These are phyloP conservation scores for Gambusia affinis DNA, from an alignment of 2,113 vertebrate species.

Conservation along the genomic window DNA sequence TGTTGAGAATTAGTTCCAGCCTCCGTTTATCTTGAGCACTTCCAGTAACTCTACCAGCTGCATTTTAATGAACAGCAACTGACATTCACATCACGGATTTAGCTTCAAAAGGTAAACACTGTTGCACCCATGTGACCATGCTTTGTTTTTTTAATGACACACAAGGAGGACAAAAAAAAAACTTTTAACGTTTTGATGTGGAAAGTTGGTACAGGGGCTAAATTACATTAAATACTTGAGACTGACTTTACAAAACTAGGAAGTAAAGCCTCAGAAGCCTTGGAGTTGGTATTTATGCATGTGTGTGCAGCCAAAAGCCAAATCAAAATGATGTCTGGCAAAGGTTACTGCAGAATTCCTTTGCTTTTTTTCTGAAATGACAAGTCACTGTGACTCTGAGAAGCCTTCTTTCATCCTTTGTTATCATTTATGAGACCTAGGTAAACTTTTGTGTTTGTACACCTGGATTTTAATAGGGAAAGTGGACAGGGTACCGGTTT, in stretches of 20 bases:
- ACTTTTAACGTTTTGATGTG: not conserved
- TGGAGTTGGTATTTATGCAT: not conserved
- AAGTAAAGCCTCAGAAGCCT: not conserved
- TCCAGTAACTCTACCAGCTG: not conserved
- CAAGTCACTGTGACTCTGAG: slow-evolving; percentile 7
- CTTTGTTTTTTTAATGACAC: not conserved
- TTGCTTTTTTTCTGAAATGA: not conserved
- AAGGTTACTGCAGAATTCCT: not conserved
- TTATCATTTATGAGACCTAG: slow-evolving; percentile 62
- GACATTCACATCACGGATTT: not conserved
- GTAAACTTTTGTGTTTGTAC: slow-evolving; percentile 75
- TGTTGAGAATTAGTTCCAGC: not conserved
- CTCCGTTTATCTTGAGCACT: not conserved
- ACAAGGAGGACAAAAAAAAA: not conserved
- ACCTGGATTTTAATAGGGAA: slow-evolving; percentile 72
- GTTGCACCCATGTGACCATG: too few species aligned
- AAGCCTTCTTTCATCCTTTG: slow-evolving; percentile 46
- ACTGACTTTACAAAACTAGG: not conserved
- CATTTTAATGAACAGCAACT: not conserved
- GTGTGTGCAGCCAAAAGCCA: not conserved
- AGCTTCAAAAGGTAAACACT: not conserved
- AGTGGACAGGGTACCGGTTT: slow-evolving; percentile 23
- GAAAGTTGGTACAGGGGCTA: not conserved
- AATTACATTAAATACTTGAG: not conserved
- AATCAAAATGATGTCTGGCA: not conserved